A percentile compares a stretch with the other conserved stretches of the same genome.
These are phyloP conservation scores for Drosophila atripex DNA, from an alignment of 2,888 invertebrate genomes.

Conservation along the genomic window DNA sequence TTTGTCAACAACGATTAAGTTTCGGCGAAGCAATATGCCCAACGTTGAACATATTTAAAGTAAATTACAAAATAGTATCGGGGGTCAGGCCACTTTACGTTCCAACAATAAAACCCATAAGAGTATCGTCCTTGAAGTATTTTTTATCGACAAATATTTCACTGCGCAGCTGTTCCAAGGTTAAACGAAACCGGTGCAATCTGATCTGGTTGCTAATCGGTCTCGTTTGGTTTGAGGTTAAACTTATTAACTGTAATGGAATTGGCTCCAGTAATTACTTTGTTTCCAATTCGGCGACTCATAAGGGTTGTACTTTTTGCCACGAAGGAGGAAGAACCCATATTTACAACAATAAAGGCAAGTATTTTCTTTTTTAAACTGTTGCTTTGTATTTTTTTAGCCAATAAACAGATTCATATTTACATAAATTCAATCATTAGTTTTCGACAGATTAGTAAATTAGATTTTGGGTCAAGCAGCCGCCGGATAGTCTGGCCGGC, in stretches of 20 bases:
- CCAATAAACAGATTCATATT: too few species aligned
- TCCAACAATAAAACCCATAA: conserved; percentile 11
- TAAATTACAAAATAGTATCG: conserved; percentile 32
- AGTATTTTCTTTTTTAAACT: neutral
- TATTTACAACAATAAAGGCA: conserved; percentile 60
- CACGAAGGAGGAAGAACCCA: conserved; percentile 52
- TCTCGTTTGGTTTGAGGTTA: conserved; percentile 81
- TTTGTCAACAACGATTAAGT: conserved; percentile 11
- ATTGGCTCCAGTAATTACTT: conserved; percentile 65
- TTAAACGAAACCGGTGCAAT: conserved; percentile 65
- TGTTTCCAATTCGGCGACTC: conserved; percentile 59
- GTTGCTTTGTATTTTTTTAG: neutral
- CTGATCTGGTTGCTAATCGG: conserved; percentile 82
- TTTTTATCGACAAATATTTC: conserved; percentile 39
- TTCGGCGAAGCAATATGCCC: conserved; percentile 8
- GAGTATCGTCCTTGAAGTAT: conserved; percentile 41
- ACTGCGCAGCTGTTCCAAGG: conserved; percentile 55
- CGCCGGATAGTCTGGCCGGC: too few species aligned
- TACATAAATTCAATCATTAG: too few species aligned
- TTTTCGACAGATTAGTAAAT: too few species aligned
- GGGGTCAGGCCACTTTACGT: conserved; percentile 2
- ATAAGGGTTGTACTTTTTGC: conserved; percentile 64
- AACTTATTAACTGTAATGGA: conserved; percentile 79
- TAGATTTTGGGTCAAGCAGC: too few species aligned
- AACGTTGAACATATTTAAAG: conserved; percentile 50